A percentile compares a stretch with the other conserved stretches of the same genome.
These are phyloP conservation scores for Rhizoglyphus robini DNA, from an alignment of 1,140 invertebrate species.

Conservation along the genomic window DNA sequence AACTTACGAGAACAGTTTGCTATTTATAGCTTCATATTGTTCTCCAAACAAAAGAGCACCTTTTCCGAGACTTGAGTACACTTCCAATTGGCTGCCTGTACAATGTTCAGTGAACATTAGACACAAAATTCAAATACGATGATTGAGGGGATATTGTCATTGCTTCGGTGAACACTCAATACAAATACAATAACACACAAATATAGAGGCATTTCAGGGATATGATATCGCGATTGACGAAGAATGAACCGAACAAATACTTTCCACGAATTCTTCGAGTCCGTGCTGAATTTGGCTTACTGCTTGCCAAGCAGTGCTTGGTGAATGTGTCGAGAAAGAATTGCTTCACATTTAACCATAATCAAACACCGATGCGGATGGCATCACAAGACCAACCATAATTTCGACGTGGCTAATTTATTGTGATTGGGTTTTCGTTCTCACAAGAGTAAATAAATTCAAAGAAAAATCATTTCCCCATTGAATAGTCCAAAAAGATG, in stretches of 20 bases:
- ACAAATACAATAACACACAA: not conserved
- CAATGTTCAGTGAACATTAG: no score
- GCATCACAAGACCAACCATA: not conserved
- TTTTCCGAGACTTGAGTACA: not conserved
- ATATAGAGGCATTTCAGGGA: not conserved
- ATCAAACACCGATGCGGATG: not conserved
- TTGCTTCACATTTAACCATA: not conserved
- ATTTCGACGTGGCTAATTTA: not conserved
- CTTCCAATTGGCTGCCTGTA: not conserved
- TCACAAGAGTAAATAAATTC: not conserved
- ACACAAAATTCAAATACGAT: not conserved
- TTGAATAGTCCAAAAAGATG: not conserved
- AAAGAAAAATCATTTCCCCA: not conserved
- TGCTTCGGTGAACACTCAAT: not conserved
- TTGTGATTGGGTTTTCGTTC: not conserved
- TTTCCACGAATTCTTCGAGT: not conserved
- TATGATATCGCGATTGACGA: not conserved
- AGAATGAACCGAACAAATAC: not conserved
- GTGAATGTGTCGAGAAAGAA: not conserved
- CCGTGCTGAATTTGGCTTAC: not conserved
- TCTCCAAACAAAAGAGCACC: not conserved
- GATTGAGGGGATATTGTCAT: not conserved
- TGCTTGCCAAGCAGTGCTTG: no score
- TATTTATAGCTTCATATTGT: not conserved
- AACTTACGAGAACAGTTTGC: not conserved